phyloP scores from a whole-genome alignment of 2,888 invertebrate genomes.

The Tubulanus polymorphus region DNA sequence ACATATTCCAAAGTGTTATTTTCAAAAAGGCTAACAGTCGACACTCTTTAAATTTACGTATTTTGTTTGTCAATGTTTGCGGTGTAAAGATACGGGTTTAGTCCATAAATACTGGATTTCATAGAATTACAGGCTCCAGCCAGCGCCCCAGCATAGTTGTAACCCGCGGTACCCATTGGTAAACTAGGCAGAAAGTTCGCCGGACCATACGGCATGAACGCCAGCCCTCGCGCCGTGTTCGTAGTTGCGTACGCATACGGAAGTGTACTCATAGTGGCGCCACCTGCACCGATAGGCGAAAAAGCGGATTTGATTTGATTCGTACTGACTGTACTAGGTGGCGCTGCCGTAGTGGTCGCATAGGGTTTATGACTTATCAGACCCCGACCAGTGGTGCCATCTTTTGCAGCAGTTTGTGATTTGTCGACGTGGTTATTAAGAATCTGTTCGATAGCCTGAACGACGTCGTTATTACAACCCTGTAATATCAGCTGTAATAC shows the following conservation, averaged over 20 bases:
- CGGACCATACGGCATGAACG: not conserved
- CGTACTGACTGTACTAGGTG: constrained; percentile 17
- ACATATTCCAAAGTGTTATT: too few relatives aligned
- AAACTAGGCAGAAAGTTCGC: not conserved
- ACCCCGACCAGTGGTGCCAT: constrained; percentile 5
- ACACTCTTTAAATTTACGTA: too few relatives aligned
- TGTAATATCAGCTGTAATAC: constrained; percentile 83
- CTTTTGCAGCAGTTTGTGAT: constrained; percentile 10
- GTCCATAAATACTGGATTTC: not conserved
- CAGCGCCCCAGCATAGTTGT: not conserved
- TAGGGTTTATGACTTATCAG: constrained; percentile 11
- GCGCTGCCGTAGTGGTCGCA: constrained; percentile 14
- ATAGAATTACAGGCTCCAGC: not conserved
- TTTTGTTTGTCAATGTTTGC: not conserved
- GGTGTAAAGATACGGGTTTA: not conserved
- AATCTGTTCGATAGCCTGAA: constrained; percentile 90
- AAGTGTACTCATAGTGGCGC: constrained; percentile 4
- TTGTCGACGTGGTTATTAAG: constrained; percentile 39
- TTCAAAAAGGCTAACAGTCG: too few relatives aligned
- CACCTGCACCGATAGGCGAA: constrained; percentile 34
- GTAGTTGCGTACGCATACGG: constrained; percentile 12
- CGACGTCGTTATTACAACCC: constrained; percentile 81
- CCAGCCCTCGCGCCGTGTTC: constrained; percentile 1
- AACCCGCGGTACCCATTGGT: not conserved
- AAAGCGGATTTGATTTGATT: constrained; percentile 44